Conservation (phyloP, 2,888 invertebrate genomes). For the Autographa gamma region DNA sequence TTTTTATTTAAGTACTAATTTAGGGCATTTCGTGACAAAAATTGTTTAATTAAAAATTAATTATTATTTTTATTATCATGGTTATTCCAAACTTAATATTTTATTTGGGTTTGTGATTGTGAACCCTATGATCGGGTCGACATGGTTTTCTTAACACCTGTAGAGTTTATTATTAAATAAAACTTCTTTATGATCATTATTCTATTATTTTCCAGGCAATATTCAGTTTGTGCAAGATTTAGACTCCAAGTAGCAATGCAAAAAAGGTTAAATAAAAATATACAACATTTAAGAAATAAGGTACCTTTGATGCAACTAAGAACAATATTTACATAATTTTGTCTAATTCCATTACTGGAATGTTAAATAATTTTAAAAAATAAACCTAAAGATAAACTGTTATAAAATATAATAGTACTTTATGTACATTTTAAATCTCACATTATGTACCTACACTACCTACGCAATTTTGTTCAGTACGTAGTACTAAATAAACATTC, state of each 20-base stretch:
- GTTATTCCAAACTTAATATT: too few relatives aligned
- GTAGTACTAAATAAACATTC: constrained; percentile 54
- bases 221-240: constrained; percentile 66
- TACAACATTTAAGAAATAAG: constrained; percentile 53
- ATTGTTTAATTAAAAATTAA: too few relatives aligned
- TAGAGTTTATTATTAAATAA: too few relatives aligned
- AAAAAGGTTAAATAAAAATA: constrained; percentile 50
- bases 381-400: constrained; percentile 63
- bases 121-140: too few relatives aligned
- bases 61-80: too few relatives aligned
- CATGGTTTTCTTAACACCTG: too few relatives aligned
- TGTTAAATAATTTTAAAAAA: constrained; percentile 73
- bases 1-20: too few relatives aligned
- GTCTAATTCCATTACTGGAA: constrained; percentile 84
- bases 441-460: constrained; percentile 51
- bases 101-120: too few relatives aligned
- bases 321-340: constrained; percentile 64
- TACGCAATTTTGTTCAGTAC: constrained; percentile 51
- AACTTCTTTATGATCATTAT: constrained; percentile 52
- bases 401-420: constrained; percentile 64
- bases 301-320: constrained; percentile 58
- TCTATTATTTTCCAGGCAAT: constrained; percentile 68
- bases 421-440: constrained; percentile 69
- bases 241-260: constrained; percentile 50
- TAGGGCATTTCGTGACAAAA: too few relatives aligned